Conservation (phyloP, 2,113 vertebrate genomes). For the Mustela nigripes region DNA sequence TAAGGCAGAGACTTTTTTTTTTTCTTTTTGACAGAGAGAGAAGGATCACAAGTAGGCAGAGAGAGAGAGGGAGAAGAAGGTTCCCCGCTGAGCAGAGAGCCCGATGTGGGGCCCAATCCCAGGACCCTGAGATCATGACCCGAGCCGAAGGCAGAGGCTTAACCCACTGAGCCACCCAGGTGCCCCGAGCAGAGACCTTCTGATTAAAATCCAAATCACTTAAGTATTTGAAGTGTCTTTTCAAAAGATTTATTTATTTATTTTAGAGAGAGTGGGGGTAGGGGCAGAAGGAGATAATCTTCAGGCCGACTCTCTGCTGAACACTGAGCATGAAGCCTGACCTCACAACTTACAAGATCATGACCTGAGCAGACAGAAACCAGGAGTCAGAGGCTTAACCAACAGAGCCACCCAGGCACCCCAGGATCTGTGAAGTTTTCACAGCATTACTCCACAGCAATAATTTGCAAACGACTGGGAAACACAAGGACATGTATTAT, state of each 20-base stretch:
- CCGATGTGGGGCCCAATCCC: no score
- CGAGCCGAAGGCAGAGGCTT: no score
- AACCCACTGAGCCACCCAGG: no score
- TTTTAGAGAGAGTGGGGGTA: background rate
- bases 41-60: no score
- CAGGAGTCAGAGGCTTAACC: background rate
- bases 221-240: background rate
- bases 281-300: background rate
- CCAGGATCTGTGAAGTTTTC: background rate
- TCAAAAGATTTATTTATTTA: background rate
- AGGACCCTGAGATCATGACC: no score
- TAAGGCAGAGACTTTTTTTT: background rate
- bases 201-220: background rate
- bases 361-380: background rate
- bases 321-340: background rate
- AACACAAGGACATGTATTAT: background rate
- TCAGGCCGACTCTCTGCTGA: background rate
- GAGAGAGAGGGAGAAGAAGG: no score
- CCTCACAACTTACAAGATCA: background rate
- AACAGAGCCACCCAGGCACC: background rate
- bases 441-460: background rate
- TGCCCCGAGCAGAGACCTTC: background rate
- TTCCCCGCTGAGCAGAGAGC: no score
- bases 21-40: no score
- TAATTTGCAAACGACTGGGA: background rate